Base-by-base conservation (phyloP, 2,888 invertebrate species). In the Acholoe squamosa region DNA sequence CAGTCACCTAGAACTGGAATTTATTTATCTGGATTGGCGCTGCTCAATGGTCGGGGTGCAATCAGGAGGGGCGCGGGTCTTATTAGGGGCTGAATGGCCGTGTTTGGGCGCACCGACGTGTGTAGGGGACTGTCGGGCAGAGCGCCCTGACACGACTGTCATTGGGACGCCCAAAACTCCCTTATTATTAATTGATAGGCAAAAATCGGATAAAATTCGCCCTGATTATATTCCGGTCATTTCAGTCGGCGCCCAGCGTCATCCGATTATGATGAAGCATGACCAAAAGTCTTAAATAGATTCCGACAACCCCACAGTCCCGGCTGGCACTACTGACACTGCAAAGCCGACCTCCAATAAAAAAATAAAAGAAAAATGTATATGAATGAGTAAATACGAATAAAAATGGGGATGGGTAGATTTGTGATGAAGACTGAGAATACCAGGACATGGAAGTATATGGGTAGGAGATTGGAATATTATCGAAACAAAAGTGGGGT, bases 11-110 rank as follows among this genome's bases (percentile, higher is more conserved):
- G 54, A 52, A 54, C 86, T 54, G 54, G 86, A 86, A 86, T 86
- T 86, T 86, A 56, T 86, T 86, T 86, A 86, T 86, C 86, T 86
- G 86, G 86, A 86, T 86, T 86, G 86, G 86, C 54, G 86, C 25
- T 28, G 52, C n/a, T 86, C 54, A 86, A 86, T 86, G 54, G 54
- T 12, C 52, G 86, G 31, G 86, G 28, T 54, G 86, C 86, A 86
- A 86, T 86, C 86, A 86, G 86, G 14, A 31, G 86, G 86, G 54
- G 16, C 56, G 33, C 86, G 25, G 86, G 86, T 52, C 86, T 86
- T 22, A 84, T 84, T 22, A 84, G n/a, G 51, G 84, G 43, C 43
- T 84, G 84, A 84, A 84, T 34, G n/a, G 43, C 43, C 84, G 51
- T 51, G 51, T 84, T 77, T 84, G 84, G 84, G 16, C 43, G 84